Conservation (phyloP, 2,888 invertebrate genomes). For the Phasia obesa region DNA sequence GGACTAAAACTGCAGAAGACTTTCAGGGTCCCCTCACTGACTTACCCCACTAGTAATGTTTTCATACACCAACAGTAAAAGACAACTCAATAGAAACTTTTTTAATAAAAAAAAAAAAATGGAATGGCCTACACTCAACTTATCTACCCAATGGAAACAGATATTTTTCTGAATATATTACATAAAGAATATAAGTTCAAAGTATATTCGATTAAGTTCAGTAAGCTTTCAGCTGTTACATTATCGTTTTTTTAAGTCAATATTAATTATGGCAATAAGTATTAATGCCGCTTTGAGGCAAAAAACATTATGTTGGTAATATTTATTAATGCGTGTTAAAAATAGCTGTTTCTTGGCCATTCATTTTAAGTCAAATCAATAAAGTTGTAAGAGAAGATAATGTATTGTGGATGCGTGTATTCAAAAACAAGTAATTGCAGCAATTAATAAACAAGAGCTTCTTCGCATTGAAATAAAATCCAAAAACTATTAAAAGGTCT, state of each 20-base stretch:
- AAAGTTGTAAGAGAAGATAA: slow-evolving; percentile 24
- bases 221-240: slow-evolving; percentile 30
- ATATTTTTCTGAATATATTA: too few relatives aligned
- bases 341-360: neutral
- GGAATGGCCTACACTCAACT: too few relatives aligned
- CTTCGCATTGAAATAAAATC: slow-evolving; percentile 11
- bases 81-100: too few relatives aligned
- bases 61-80: too few relatives aligned
- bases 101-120: too few relatives aligned
- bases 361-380: slow-evolving; percentile 21
- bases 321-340: neutral
- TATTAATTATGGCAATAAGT: slow-evolving; percentile 53
- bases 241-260: neutral
- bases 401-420: neutral
- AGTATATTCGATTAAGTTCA: slow-evolving; percentile 41
- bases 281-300: slow-evolving; percentile 55
- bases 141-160: too few relatives aligned
- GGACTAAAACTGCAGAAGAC: too few relatives aligned
- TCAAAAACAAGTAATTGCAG: slow-evolving; percentile 49
- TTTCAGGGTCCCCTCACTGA: too few relatives aligned
- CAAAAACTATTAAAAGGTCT: slow-evolving; percentile 49
- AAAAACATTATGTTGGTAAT: slow-evolving; percentile 16
- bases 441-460: slow-evolving; percentile 59
- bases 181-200: too few relatives aligned
- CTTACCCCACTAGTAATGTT: too few relatives aligned